Base-by-base conservation (phyloP, 2,113 vertebrate species). In the Lepisosteus oculatus region DNA sequence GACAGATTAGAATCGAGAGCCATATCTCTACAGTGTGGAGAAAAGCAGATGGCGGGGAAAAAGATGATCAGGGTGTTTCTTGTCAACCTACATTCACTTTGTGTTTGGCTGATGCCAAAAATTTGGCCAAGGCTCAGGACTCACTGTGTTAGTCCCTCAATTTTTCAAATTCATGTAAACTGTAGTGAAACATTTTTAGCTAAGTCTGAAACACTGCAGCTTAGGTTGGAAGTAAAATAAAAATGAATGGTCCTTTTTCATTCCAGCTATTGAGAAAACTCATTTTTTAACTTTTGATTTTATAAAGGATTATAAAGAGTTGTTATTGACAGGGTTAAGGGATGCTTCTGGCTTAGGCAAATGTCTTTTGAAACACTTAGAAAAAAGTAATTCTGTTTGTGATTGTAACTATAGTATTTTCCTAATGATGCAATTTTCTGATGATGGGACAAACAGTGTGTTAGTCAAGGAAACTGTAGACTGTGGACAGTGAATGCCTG, bases 101-200 rank as follows among this genome's bases (percentile, higher is more conserved):
- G 61, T 66, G 55, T 29, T 63, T 55, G 61, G 17, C 70, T 71
- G 61, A 63, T 62, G 29, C 43, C 61, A 70, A 61, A 61, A 17
- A 55, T 45, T 44, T 72, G 70, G 51, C 29, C 3, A 43, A 3
- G 17, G 51, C 70, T 65, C 65, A 17, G 51, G 56, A 44, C 70
- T 66, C 51, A 63, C 70, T 65, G 70, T 14, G 3, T 55, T 29
- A 44, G 4, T 63, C 61, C 14, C 14, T 17, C 14, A 12, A 56
- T 72, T 72, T 72, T 72, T 61, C 63, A 72, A n/a, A 54, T 65
- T 72, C 63, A 44, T 59, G 55, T 72, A 72, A 72, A 72, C 55
- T 65, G 6, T 54, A 72, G 65, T 72, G 62, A 66, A 54, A 42
- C 61, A n/a, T 54, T 63, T 17, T 55, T 51, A 17, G 61, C 44